phyloP scores from a whole-genome alignment of 2,113 vertebrate genomes.

The Pitta sordida region DNA sequence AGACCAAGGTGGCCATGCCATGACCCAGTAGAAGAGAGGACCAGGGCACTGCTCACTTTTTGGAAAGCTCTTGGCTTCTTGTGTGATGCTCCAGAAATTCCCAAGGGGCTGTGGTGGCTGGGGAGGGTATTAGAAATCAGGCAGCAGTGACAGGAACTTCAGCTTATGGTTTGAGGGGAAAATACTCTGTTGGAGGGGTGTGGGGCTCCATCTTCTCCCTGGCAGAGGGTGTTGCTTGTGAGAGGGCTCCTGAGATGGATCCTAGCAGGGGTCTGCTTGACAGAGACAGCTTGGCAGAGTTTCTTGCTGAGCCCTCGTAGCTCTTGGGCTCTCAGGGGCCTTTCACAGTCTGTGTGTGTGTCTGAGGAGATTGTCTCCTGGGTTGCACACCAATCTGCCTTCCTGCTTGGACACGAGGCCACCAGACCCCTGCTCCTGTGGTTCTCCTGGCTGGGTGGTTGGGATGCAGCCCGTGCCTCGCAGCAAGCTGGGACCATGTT shows the following conservation, averaged over 20 bases:
- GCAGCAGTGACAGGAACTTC: not conserved
- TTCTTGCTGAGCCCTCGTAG: not conserved
- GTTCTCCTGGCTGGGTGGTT: not conserved
- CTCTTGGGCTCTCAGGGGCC: not conserved
- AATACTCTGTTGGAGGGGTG: not conserved
- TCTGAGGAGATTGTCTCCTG: not conserved
- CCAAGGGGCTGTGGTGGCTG: not conserved
- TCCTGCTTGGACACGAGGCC: not conserved
- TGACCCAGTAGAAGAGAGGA: not conserved
- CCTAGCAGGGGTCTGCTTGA: not conserved
- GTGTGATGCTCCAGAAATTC: not conserved
- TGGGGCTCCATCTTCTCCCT: not conserved
- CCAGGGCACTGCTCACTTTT: not conserved
- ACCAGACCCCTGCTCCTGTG: not conserved
- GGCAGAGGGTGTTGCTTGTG: not conserved
- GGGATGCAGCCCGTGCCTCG: not conserved
- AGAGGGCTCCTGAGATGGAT: not conserved
- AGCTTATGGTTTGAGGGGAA: not conserved
- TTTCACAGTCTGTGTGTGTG: not conserved
- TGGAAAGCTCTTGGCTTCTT: not conserved
- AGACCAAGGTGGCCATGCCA: rapidly evolving
- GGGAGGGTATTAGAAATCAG: not conserved
- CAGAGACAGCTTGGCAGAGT: not conserved
- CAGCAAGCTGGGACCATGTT: not conserved
- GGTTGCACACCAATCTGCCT: rapidly evolving